These are phyloP conservation scores for Delia radicum DNA, from an alignment of 1,140 invertebrate genomes.

Conservation along the genomic window DNA sequence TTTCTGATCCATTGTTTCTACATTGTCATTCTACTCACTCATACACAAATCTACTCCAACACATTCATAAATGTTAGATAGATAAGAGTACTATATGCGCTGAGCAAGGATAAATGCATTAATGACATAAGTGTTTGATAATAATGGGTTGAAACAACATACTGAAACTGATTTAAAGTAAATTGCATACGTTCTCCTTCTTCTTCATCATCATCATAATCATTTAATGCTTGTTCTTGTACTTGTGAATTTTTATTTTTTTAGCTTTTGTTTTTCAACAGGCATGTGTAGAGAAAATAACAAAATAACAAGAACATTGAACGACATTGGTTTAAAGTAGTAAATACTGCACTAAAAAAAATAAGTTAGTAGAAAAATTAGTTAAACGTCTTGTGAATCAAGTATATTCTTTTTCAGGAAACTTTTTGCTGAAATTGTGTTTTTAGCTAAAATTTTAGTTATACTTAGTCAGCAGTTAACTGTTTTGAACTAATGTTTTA, in stretches of 20 bases:
- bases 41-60: not conserved
- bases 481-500: too few species aligned
- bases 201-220: not conserved
- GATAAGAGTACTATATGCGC: not conserved
- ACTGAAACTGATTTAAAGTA: not conserved
- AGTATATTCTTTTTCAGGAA: too few species aligned
- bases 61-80: not conserved
- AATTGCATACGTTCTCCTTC: too few species aligned
- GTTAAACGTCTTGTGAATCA: too few species aligned
- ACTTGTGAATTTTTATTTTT: not conserved
- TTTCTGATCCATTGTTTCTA: too few species aligned
- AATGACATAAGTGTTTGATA: slow-evolving; percentile 2
- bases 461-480: too few species aligned
- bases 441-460: too few species aligned
- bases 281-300: not conserved
- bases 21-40: too few species aligned
- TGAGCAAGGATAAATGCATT: not conserved
- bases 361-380: too few species aligned
- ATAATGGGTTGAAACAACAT: not conserved
- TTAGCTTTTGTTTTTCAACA: not conserved
- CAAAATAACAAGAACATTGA: not conserved
- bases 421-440: too few species aligned
- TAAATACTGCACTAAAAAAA: not conserved
- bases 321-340: not conserved
- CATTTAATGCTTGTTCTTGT: not conserved